These are phyloP conservation scores for Catocala sponsa DNA, from an alignment of 2,888 invertebrate species.

Conservation along the genomic window DNA sequence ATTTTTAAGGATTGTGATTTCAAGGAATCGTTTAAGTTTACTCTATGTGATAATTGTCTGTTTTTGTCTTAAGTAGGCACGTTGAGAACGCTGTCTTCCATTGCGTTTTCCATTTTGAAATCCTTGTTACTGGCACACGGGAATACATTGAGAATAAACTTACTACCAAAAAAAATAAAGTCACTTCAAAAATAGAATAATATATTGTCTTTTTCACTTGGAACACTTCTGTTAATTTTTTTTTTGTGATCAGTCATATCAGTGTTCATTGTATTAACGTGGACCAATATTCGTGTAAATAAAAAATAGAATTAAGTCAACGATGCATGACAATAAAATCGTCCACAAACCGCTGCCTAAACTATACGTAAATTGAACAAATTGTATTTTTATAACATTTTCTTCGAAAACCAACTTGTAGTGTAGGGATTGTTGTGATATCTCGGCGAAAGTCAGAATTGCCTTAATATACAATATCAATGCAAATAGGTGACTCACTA, in stretches of 20 bases:
- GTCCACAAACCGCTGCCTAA: slow-evolving; percentile 66
- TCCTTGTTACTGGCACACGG: slow-evolving; percentile 30
- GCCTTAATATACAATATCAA: slow-evolving; percentile 68
- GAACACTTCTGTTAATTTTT: background rate
- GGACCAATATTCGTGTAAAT: slow-evolving; percentile 66
- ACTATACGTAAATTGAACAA: slow-evolving; percentile 78
- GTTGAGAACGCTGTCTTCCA: slow-evolving; percentile 82
- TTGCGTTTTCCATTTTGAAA: slow-evolving; percentile 73
- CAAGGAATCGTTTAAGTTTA: slow-evolving; percentile 78
- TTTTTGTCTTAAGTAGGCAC: slow-evolving; percentile 67
- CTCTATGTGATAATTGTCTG: slow-evolving; percentile 84
- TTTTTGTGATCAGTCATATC: slow-evolving; percentile 1
- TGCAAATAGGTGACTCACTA: slow-evolving; percentile 59
- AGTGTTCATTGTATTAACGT: slow-evolving; percentile 21
- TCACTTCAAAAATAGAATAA: slow-evolving; percentile 6
- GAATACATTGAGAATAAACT: slow-evolving; percentile 25
- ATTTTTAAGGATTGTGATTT: slow-evolving; percentile 85
- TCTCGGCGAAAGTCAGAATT: slow-evolving; percentile 62
- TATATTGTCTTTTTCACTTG: background rate
- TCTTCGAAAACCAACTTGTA: slow-evolving; percentile 58
- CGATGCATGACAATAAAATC: slow-evolving; percentile 78
- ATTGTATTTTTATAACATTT: slow-evolving; percentile 63
- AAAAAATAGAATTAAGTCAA: slow-evolving; percentile 66
- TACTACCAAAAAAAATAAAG: slow-evolving; percentile 14
- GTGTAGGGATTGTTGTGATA: slow-evolving; percentile 75